A percentile compares a stretch with the other conserved stretches of the same genome.
These are phyloP conservation scores for Hippopotamyrus pictus DNA, from an alignment of 2,797 vertebrate genomes.

Conservation along the genomic window DNA sequence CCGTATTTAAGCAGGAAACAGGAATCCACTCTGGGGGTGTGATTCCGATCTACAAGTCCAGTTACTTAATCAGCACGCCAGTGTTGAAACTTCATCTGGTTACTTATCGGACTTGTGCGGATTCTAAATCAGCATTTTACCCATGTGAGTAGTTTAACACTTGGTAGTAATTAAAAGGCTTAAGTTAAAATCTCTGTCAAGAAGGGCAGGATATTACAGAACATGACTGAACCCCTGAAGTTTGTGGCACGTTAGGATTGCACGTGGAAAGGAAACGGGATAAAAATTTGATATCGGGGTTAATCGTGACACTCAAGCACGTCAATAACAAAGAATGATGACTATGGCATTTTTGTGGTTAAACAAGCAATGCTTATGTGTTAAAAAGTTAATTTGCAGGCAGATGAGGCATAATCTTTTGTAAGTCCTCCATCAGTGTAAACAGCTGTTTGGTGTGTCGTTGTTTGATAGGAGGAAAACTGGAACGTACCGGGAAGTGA, in stretches of 20 bases:
- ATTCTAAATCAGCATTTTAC: neutral
- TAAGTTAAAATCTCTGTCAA: slow-evolving; percentile 1
- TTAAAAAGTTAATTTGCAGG: slow-evolving; percentile 7
- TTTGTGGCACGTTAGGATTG: neutral
- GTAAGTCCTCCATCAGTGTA: neutral
- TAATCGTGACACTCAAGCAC: slow-evolving; percentile 7
- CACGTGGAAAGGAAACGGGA: neutral
- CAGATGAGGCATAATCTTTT: slow-evolving; percentile 17
- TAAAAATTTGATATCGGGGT: neutral
- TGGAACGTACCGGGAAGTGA: neutral
- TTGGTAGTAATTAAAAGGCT: neutral
- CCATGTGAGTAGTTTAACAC: neutral
- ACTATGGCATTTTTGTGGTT: slow-evolving; percentile 7
- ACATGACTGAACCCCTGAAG: neutral
- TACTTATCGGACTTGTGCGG: neutral
- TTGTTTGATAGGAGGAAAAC: neutral
- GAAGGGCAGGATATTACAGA: neutral
- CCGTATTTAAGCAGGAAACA: neutral
- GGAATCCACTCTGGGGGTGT: neutral
- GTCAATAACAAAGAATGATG: slow-evolving; percentile 4
- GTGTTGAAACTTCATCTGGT: neutral
- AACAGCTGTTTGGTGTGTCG: slow-evolving; percentile 2
- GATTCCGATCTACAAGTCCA: neutral
- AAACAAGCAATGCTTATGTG: slow-evolving; percentile 17
- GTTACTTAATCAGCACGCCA: neutral